Percentiles rank a stretch among this genome's conserved stretches.
Conservation (phyloP, 2,797 vertebrate species). For the Sebastes elongatus region DNA sequence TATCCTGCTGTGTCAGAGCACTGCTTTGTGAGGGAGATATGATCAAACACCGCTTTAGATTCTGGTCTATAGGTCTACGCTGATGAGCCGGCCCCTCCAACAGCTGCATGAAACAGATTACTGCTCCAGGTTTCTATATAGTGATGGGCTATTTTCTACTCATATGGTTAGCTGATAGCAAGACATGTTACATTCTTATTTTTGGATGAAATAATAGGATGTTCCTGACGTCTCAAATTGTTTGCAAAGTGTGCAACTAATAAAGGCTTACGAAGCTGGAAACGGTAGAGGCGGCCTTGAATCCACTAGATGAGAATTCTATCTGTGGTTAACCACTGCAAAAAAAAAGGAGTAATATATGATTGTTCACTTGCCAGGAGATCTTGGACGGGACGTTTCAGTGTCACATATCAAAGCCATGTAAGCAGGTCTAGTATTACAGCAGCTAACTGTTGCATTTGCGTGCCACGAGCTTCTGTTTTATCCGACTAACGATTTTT, state of each 20-base stretch:
- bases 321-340: conserved; percentile 69
- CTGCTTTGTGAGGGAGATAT: conserved; percentile 57
- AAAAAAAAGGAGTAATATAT: conserved; percentile 49
- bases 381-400: conserved; percentile 69
- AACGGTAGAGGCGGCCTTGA: conserved; percentile 42
- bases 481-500: conserved; percentile 40
- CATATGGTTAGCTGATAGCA: conserved; percentile 23
- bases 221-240: conserved; percentile 52
- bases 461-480: conserved; percentile 46
- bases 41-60: conserved; percentile 70
- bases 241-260: conserved; percentile 62
- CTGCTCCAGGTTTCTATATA: not conserved
- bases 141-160: conserved; percentile 29
- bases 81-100: conserved; percentile 41
- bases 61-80: conserved; percentile 19
- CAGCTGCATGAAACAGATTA: conserved; percentile 52
- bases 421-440: conserved; percentile 60
- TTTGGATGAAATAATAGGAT: conserved; percentile 40
- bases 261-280: conserved; percentile 31
- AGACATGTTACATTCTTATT: conserved; percentile 29
- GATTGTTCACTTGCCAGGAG: conserved; percentile 81
- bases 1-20: conserved; percentile 61
- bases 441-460: conserved; percentile 52
- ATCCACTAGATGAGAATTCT: conserved; percentile 49
- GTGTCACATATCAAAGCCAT: conserved; percentile 81